Conservation (phyloP, 2,797 vertebrate genomes). For the Staurois parvus region DNA sequence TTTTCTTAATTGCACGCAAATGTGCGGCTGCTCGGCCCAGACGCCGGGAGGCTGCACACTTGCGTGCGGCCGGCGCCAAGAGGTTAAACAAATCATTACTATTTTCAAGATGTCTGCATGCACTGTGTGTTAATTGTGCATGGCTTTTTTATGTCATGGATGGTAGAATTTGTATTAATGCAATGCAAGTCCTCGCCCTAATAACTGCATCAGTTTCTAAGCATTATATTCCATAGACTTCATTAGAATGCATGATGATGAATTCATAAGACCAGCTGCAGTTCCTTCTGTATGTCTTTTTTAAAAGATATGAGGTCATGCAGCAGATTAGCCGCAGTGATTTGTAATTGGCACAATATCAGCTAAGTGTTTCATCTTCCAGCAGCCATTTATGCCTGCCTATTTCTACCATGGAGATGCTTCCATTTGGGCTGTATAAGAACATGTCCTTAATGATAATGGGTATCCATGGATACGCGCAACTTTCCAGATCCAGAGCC, state of each 20-base stretch:
- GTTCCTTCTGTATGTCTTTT: constrained; percentile 22
- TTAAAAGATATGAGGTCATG: constrained; percentile 49
- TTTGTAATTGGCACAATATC: constrained; percentile 52
- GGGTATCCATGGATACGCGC: constrained; percentile 54
- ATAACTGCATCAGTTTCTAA: constrained; percentile 15
- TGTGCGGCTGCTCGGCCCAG: no score
- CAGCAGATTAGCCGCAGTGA: constrained; percentile 40
- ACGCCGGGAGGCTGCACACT: no score
- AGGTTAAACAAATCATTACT: not conserved
- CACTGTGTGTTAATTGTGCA: not conserved
- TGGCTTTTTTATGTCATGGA: not conserved
- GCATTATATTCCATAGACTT: not conserved
- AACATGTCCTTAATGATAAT: constrained; percentile 58
- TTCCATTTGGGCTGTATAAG: constrained; percentile 47
- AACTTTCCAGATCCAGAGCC: constrained; percentile 10
- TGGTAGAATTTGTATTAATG: not conserved
- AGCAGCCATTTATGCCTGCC: constrained; percentile 24
- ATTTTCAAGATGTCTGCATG: not conserved
- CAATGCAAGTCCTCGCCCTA: not conserved
- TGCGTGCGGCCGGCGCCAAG: no score
- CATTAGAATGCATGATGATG: constrained; percentile 16
- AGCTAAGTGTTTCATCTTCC: constrained; percentile 52
- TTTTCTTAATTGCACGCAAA: no score
- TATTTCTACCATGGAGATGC: constrained; percentile 6
- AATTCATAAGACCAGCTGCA: constrained; percentile 7